Conservation (phyloP, 2,888 invertebrate genomes). For the Drosophila neotestacea region DNA sequence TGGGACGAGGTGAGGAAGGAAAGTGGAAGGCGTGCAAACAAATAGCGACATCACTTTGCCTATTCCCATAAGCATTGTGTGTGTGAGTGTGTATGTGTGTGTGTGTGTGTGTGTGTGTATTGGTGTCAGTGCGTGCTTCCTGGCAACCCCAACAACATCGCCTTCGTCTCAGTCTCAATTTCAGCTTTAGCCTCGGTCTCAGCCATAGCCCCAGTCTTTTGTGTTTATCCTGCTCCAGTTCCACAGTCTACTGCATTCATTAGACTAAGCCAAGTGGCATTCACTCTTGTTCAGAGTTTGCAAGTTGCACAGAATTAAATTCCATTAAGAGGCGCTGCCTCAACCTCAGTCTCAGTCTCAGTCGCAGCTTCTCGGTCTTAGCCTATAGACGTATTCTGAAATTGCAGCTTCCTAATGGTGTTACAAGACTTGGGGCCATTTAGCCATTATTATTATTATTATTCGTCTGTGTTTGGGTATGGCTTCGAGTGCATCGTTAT, state of each 20-base stretch:
- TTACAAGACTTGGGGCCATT: slow-evolving; percentile 68
- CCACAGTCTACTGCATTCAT: slow-evolving; percentile 79
- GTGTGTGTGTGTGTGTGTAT: slow-evolving; percentile 39
- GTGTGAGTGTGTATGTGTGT: slow-evolving; percentile 16
- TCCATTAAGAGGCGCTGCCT: slow-evolving; percentile 62
- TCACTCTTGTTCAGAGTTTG: slow-evolving; percentile 30
- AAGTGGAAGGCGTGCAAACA: slow-evolving; percentile 40
- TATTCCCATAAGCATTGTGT: slow-evolving; percentile 47
- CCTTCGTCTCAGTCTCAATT: not conserved
- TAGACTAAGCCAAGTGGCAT: slow-evolving; percentile 75
- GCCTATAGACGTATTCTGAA: slow-evolving; percentile 18
- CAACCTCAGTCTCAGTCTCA: slow-evolving; percentile 21
- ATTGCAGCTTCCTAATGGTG: slow-evolving; percentile 60
- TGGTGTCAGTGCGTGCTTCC: slow-evolving; percentile 70
- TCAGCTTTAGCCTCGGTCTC: slow-evolving; percentile 16
- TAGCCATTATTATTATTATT: slow-evolving; percentile 58
- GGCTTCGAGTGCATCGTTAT: slow-evolving; percentile 15
- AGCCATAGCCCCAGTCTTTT: slow-evolving; percentile 49
- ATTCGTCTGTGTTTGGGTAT: slow-evolving; percentile 29
- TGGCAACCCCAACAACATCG: slow-evolving; percentile 41
- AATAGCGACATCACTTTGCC: slow-evolving; percentile 51
- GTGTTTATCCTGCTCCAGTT: slow-evolving; percentile 72
- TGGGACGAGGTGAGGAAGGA: not conserved
- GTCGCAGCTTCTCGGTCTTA: not conserved
- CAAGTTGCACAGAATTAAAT: slow-evolving; percentile 59